Percentiles rank a stretch among this genome's conserved stretches.
Conservation (phyloP, 2,888 invertebrate species). For the Acleris cristana region DNA sequence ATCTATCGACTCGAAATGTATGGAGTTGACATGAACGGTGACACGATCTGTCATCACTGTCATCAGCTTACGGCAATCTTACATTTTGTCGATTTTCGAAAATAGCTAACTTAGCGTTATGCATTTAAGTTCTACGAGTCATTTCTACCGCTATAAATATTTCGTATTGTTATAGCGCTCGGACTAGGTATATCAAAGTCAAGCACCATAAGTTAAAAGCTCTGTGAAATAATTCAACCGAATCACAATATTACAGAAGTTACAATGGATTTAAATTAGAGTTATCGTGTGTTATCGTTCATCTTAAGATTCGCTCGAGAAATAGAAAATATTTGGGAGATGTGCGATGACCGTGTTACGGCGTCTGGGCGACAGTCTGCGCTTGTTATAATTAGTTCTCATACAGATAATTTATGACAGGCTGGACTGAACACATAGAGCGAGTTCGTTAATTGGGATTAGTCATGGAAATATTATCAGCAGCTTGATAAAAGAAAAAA, state of each 20-base stretch:
- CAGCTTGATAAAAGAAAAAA: neutral
- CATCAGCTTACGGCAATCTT: too few species aligned
- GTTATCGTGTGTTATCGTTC: constrained; percentile 27
- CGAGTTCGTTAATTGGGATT: constrained; percentile 37
- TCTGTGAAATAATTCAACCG: too few species aligned
- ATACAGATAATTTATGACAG: constrained; percentile 45
- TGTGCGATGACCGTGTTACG: constrained; percentile 48
- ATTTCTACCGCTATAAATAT: too few species aligned
- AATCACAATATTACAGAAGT: neutral
- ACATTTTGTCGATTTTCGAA: too few species aligned
- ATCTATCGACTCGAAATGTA: too few species aligned
- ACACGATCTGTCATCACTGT: too few species aligned
- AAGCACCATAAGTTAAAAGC: too few species aligned
- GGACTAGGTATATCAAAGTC: too few species aligned
- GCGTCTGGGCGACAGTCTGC: constrained; percentile 46
- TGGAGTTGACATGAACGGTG: too few species aligned
- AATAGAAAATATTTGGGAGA: constrained; percentile 42
- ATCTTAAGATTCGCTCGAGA: constrained; percentile 22
- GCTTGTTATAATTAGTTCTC: constrained; percentile 46
- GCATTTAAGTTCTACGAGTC: too few species aligned
- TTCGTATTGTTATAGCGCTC: too few species aligned
- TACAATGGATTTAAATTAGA: constrained; percentile 20
- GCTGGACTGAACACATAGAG: constrained; percentile 40
- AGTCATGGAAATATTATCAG: constrained; percentile 4
- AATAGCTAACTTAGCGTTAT: too few species aligned